Conservation (phyloP, 2,888 invertebrate genomes). For the Keiferia lycopersicella region DNA sequence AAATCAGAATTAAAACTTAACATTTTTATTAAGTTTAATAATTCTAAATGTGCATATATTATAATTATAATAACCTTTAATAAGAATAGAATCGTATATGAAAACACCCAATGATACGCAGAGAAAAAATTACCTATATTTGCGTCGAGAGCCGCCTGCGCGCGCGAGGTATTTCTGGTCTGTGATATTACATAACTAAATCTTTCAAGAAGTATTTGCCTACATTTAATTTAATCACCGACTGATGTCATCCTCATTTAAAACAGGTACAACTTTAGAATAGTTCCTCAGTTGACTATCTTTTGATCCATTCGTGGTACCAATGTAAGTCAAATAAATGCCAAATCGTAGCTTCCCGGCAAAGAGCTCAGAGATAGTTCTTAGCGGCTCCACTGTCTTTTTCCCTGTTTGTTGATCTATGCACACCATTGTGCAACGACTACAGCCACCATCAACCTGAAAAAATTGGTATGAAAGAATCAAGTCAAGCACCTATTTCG, state of each 20-base stretch:
- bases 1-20: no score
- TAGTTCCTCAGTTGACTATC: conserved; percentile 49
- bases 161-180: no score
- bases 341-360: conserved; percentile 90
- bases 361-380: conserved; percentile 87
- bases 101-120: no score
- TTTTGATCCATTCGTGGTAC: conserved; percentile 54
- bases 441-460: conserved; percentile 90
- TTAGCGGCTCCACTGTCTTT: conserved; percentile 89
- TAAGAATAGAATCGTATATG: no score
- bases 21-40: no score
- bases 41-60: no score
- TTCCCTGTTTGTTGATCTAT: conserved; percentile 92
- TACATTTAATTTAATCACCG: conserved; percentile 45
- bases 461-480: conserved; percentile 32
- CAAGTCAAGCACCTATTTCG: conserved; percentile 5
- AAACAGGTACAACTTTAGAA: conserved; percentile 50
- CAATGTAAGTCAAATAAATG: conserved; percentile 84
- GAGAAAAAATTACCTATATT: no score
- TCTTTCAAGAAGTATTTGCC: neutral
- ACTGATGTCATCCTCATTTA: conserved; percentile 57
- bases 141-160: no score
- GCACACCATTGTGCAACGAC: conserved; percentile 97
- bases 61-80: no score
- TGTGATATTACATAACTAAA: neutral